A percentile compares a stretch with the other conserved stretches of the same genome.
phyloP scores from a whole-genome alignment of 2,113 vertebrate species.

The Rhinoptilus africanus region DNA sequence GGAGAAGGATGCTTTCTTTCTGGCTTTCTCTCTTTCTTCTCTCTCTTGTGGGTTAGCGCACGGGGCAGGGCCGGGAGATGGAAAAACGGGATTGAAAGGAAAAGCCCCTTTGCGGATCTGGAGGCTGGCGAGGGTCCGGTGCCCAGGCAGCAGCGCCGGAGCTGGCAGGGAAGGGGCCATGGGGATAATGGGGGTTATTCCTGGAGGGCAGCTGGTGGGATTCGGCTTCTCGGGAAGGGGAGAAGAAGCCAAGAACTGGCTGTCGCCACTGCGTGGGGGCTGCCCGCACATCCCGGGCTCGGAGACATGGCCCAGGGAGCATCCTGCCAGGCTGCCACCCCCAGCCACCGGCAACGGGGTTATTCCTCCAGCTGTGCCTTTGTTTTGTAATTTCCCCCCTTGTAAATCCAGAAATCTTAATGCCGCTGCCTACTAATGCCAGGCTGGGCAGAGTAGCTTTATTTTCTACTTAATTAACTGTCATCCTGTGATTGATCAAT shows the following conservation, averaged over 20 bases:
- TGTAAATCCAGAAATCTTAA: slow-evolving; percentile 56
- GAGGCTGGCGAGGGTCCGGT: background rate
- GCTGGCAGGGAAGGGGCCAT: fast-evolving
- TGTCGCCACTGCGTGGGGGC: fast-evolving
- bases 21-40: background rate
- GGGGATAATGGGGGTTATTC: fast-evolving
- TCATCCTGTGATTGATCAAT: slow-evolving; percentile 63
- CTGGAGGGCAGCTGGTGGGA: background rate
- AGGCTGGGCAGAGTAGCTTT: slow-evolving; percentile 62
- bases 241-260: background rate
- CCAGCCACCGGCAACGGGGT: background rate
- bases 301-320: background rate
- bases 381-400: slow-evolving; percentile 34
- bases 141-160: fast-evolving
- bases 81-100: background rate
- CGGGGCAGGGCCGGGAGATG: background rate
- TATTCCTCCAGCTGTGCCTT: slow-evolving; percentile 34
- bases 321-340: background rate
- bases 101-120: background rate
- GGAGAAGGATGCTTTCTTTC: background rate
- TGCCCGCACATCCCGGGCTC: fast-evolving
- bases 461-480: slow-evolving; percentile 64
- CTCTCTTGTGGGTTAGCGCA: background rate
- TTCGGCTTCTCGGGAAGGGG: background rate
- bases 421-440: slow-evolving; percentile 18